A percentile compares a stretch with the other conserved stretches of the same genome.
These are phyloP conservation scores for Aleiodes sp. DNA, from an alignment of 1,140 invertebrate genomes.

Conservation along the genomic window DNA sequence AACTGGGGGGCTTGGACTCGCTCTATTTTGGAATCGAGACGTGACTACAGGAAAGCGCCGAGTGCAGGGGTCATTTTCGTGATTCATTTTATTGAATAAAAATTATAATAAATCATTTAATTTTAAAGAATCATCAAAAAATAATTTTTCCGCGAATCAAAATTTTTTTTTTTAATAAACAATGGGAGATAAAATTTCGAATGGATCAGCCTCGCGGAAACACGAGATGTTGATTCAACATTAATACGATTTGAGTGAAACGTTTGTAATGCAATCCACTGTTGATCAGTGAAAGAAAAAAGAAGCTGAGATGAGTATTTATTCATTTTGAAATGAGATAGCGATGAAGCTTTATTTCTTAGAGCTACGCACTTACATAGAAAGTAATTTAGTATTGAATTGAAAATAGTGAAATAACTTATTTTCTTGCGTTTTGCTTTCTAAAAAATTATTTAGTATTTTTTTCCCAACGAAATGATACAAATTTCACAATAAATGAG, in stretches of 20 bases:
- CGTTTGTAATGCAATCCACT: conserved; percentile 20
- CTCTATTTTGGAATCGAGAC: conserved; percentile 14
- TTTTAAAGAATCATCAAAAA: not conserved
- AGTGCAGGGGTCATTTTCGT: conserved; percentile 11
- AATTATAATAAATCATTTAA: not conserved
- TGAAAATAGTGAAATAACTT: not conserved
- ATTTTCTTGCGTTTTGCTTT: not conserved
- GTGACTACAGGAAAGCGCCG: not conserved
- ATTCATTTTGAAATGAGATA: not conserved
- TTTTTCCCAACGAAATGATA: not conserved
- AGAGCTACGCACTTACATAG: not conserved
- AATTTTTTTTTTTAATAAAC: no score
- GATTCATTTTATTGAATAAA: not conserved
- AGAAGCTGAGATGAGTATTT: not conserved
- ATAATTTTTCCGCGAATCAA: not conserved
- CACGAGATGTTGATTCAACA: conserved; percentile 9
- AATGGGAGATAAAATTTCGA: conserved; percentile 11
- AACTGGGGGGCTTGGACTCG: not conserved
- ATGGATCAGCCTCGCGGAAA: conserved; percentile 21
- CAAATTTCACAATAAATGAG: not conserved
- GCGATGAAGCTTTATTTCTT: not conserved
- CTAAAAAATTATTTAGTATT: not conserved
- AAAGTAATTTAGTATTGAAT: conserved; percentile 1
- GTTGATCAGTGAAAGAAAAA: not conserved
- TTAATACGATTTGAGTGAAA: not conserved